These are phyloP conservation scores for Hirtodrosophila histrioides DNA, from an alignment of 2,888 invertebrate species.

Conservation along the genomic window DNA sequence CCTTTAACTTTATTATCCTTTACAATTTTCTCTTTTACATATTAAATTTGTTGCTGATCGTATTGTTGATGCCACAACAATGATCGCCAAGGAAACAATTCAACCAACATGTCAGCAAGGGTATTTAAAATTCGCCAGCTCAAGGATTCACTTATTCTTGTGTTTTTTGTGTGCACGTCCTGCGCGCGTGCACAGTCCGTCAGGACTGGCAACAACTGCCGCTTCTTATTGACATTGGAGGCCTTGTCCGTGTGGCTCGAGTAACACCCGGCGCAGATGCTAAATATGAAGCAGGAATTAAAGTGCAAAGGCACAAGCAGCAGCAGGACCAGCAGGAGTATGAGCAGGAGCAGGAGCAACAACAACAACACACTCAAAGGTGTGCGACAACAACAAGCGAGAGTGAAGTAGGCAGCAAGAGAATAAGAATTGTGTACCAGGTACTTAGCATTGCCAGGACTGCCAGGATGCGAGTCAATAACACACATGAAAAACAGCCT, in stretches of 20 bases:
- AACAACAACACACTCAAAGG: conserved; percentile 33
- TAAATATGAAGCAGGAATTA: conserved; percentile 75
- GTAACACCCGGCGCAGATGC: conserved; percentile 78
- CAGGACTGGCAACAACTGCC: conserved; percentile 53
- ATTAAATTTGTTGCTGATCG: too few relatives aligned
- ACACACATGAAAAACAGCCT: conserved; percentile 14
- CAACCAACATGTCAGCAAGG: too few relatives aligned
- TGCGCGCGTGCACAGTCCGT: conserved; percentile 65
- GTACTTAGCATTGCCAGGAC: conserved; percentile 27
- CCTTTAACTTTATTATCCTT: too few relatives aligned
- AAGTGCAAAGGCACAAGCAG: conserved; percentile 63
- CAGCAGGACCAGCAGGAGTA: conserved; percentile 12
- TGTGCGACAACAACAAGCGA: conserved; percentile 42
- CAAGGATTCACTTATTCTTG: neutral
- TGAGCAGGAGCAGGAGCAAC: conserved; percentile 15
- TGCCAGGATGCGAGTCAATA: conserved; percentile 43
- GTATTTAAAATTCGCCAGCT: too few relatives aligned
- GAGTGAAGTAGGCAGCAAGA: conserved; percentile 17
- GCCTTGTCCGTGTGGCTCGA: conserved; percentile 36
- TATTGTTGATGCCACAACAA: too few relatives aligned
- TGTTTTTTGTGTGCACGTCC: conserved; percentile 59
- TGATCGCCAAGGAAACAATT: too few relatives aligned
- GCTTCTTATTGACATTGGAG: conserved; percentile 63
- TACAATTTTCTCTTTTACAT: too few relatives aligned
- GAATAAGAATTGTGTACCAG: conserved; percentile 8